Evolutionary conservation across 2,888 invertebrate species (phyloP).

Genomic region (Cryptosula pallasiana): DNA sequence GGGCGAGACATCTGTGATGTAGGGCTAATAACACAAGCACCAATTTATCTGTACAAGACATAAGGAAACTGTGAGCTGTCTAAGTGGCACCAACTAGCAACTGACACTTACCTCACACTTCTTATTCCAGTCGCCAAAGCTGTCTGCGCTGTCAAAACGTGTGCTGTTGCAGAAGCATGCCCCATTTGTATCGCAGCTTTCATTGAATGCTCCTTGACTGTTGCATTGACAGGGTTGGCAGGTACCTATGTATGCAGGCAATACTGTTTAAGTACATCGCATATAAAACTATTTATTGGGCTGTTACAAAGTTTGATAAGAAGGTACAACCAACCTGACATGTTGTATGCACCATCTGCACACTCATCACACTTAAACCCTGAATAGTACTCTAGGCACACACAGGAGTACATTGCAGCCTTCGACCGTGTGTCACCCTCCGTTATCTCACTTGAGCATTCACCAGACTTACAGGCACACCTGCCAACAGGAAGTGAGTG

Average conservation of each 20-base stretch:
- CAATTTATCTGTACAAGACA: not conserved
- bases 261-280: not conserved
- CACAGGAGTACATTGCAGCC: not conserved
- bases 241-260: not conserved
- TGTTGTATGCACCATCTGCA: not conserved
- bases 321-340: not conserved
- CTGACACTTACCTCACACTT: not conserved
- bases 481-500: not conserved
- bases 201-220: not conserved
- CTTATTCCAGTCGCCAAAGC: not conserved
- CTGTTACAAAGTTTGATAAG: not conserved
- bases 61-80: not conserved
- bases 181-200: not conserved
- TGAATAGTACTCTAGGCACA: not conserved
- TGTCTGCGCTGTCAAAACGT: not conserved
- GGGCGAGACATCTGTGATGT: not conserved
- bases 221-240: not conserved
- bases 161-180: not conserved
- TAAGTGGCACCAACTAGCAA: not conserved
- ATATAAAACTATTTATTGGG: not conserved
- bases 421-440: not conserved
- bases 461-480: not conserved
- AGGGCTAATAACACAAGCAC: not conserved
- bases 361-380: not conserved
- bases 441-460: not conserved